Conservation (phyloP, 1,140 invertebrate species). For the Aphis gossypii region DNA sequence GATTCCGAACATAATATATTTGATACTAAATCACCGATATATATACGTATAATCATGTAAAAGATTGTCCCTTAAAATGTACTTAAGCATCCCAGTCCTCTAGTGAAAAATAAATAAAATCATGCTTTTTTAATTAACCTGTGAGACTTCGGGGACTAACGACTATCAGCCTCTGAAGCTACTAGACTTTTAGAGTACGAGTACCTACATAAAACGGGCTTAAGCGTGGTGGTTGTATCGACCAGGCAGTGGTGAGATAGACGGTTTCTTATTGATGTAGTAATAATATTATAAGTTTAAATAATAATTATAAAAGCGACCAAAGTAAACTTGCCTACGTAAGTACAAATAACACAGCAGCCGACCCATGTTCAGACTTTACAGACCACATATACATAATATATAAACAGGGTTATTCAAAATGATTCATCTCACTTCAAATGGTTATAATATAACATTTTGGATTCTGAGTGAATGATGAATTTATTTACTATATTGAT, state of each 20-base stretch:
- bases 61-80: not conserved
- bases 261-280: not conserved
- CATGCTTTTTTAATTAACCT: not conserved
- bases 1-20: not conserved
- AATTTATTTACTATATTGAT: no score
- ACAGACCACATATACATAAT: no score
- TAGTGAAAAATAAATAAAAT: not conserved
- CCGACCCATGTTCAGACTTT: no score
- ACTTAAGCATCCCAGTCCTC: no score
- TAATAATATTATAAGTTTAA: not conserved
- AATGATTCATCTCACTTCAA: no score
- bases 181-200: not conserved
- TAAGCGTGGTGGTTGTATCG: not conserved
- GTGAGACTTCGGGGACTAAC: not conserved
- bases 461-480: no score
- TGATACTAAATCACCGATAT: not conserved
- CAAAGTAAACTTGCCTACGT: not conserved
- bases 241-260: not conserved
- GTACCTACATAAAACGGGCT: not conserved
- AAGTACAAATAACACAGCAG: not conserved
- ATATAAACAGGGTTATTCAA: no score
- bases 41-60: not conserved
- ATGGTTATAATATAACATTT: no score
- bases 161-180: not conserved
- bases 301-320: not conserved